phyloP scores from a whole-genome alignment of 2,797 vertebrate species.

The Esox lucius region DNA sequence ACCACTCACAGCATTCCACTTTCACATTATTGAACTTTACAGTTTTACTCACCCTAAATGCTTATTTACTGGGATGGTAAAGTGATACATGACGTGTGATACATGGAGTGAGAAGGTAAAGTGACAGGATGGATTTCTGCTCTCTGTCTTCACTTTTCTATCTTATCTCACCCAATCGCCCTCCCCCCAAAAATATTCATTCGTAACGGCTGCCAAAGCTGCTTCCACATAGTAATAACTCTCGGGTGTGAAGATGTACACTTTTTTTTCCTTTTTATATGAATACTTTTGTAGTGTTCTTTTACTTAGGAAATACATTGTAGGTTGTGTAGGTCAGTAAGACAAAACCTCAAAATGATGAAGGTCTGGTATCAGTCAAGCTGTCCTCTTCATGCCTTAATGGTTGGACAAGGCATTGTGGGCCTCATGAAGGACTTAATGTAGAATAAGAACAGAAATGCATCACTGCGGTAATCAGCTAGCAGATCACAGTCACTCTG shows the following conservation, averaged over 20 bases:
- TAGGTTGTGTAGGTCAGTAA: too few relatives aligned
- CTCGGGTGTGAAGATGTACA: not conserved
- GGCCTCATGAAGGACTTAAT: not conserved
- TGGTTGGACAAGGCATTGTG: not conserved
- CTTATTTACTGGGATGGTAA: conserved; percentile 43
- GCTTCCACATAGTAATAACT: too few relatives aligned
- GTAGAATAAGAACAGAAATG: not conserved
- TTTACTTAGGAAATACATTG: too few relatives aligned
- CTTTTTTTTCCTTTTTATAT: too few relatives aligned
- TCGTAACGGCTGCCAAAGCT: too few relatives aligned
- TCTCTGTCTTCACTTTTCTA: conserved; percentile 39
- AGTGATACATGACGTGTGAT: conserved; percentile 47
- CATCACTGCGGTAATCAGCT: conserved; percentile 63
- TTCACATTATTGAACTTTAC: conserved; percentile 36
- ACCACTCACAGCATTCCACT: conserved; percentile 36
- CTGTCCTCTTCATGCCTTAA: not conserved
- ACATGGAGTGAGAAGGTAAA: conserved; percentile 32
- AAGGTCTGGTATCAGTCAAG: not conserved
- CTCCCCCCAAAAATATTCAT: not conserved
- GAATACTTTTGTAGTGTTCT: too few relatives aligned
- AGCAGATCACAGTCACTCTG: conserved; percentile 69
- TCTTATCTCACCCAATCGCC: conserved; percentile 25
- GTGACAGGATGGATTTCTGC: conserved; percentile 44
- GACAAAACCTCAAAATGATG: not conserved
- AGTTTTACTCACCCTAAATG: conserved; percentile 24